phyloP scores from a whole-genome alignment of 2,797 vertebrate species.

The Apodemus agrarius region DNA sequence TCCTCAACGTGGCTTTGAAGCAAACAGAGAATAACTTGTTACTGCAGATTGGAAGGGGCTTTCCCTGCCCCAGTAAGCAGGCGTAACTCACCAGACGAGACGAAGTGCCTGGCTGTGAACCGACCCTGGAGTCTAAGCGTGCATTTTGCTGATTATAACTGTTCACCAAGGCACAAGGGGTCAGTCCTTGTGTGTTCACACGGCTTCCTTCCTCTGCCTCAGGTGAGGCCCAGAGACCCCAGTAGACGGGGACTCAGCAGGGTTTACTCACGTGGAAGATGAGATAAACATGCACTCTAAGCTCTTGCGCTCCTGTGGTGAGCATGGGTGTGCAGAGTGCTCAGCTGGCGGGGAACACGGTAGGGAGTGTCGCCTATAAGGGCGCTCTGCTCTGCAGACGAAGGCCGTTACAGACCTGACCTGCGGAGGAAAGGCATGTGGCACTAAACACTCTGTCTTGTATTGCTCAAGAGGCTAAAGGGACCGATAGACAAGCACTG shows the following conservation, averaged over 20 bases:
- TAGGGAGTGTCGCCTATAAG: background rate
- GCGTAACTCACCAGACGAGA: background rate
- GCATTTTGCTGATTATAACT: background rate
- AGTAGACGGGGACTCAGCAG: background rate
- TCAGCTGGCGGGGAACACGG: background rate
- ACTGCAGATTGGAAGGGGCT: background rate
- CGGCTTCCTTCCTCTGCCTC: background rate
- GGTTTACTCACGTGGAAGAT: background rate
- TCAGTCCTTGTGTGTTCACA: background rate
- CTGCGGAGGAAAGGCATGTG: background rate
- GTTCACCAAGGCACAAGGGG: background rate
- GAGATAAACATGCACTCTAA: background rate
- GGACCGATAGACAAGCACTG: background rate
- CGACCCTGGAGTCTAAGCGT: background rate
- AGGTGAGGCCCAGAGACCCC: background rate
- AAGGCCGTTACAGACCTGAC: background rate
- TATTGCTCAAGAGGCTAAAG: background rate
- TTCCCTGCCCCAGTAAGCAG: background rate
- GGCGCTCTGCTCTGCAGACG: background rate
- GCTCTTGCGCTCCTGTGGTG: background rate
- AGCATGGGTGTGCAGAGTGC: background rate
- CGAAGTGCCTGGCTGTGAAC: background rate
- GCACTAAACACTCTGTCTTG: background rate
- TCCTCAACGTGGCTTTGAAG: background rate
- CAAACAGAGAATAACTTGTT: background rate